Conservation (phyloP, 92 coral and sea anemone genomes). For the Epizoanthus illoricatus region DNA sequence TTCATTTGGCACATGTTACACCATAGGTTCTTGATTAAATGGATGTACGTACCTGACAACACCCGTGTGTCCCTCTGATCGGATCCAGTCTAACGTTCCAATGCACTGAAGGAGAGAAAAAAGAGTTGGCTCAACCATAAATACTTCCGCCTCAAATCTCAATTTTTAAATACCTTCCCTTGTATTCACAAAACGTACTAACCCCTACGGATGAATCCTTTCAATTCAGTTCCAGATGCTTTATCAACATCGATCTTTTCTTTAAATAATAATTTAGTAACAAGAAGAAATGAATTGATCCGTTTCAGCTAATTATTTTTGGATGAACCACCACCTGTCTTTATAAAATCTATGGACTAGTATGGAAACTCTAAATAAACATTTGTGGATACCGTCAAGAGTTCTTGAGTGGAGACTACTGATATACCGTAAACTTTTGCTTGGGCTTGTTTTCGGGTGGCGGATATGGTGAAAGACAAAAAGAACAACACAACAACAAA, state of each 20-base stretch:
- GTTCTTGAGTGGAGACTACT: too few relatives aligned
- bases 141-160: neutral
- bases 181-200: too few relatives aligned
- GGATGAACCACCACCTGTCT: too few relatives aligned
- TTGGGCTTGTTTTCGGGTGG: too few relatives aligned
- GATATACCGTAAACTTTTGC: too few relatives aligned
- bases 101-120: constrained; percentile 64
- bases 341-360: neutral
- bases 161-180: neutral
- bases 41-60: constrained; percentile 79
- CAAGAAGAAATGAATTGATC: neutral
- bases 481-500: too few relatives aligned
- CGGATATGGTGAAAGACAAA: too few relatives aligned
- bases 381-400: too few relatives aligned
- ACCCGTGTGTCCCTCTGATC: constrained; percentile 98
- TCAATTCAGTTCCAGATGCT: too few relatives aligned
- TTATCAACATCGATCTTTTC: too few relatives aligned
- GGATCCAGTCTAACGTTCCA: constrained; percentile 98
- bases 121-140: neutral
- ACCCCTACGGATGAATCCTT: too few relatives aligned
- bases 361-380: neutral
- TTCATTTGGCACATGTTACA: neutral
- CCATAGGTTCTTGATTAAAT: neutral
- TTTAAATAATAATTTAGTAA: neutral
- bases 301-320: neutral